These are phyloP conservation scores for Anagrus nilaparvatae DNA, from an alignment of 1,140 invertebrate genomes.

Conservation along the genomic window DNA sequence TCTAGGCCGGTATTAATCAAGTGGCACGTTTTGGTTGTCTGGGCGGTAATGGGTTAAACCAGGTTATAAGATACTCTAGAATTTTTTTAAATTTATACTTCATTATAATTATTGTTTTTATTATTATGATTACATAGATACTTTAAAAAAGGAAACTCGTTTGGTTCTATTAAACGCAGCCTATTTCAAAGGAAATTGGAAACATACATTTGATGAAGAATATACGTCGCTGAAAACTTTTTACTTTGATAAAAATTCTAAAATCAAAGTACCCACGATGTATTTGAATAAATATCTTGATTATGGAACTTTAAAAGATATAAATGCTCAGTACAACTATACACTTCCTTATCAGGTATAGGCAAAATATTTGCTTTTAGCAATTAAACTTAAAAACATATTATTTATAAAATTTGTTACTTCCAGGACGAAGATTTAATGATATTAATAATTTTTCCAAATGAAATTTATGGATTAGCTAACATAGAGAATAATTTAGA, in stretches of 20 bases:
- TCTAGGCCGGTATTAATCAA: too few species aligned
- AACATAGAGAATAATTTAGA: background rate
- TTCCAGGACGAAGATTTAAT: too few species aligned
- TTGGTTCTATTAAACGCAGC: constrained; percentile 57
- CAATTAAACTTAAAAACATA: too few species aligned
- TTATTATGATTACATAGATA: constrained; percentile 20
- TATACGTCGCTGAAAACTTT: constrained; percentile 46
- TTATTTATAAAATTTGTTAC: too few species aligned
- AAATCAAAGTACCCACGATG: constrained; percentile 49
- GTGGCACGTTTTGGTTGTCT: too few species aligned
- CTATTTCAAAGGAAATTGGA: constrained; percentile 65
- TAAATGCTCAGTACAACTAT: constrained; percentile 43
- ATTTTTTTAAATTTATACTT: too few species aligned
- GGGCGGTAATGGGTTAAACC: too few species aligned
- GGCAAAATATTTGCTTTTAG: too few species aligned
- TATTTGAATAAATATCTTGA: constrained; percentile 40
- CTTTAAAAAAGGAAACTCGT: constrained; percentile 34
- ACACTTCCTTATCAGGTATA: constrained; percentile 47
- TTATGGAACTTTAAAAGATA: constrained; percentile 37
- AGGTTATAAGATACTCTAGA: too few species aligned
- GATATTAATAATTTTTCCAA: background rate
- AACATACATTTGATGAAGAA: constrained; percentile 44
- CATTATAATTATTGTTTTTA: too few species aligned
- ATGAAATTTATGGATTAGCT: background rate
- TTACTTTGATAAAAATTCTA: constrained; percentile 34